Base-by-base conservation (phyloP, 2,888 invertebrate species). In the Phrixothrix hirtus region DNA sequence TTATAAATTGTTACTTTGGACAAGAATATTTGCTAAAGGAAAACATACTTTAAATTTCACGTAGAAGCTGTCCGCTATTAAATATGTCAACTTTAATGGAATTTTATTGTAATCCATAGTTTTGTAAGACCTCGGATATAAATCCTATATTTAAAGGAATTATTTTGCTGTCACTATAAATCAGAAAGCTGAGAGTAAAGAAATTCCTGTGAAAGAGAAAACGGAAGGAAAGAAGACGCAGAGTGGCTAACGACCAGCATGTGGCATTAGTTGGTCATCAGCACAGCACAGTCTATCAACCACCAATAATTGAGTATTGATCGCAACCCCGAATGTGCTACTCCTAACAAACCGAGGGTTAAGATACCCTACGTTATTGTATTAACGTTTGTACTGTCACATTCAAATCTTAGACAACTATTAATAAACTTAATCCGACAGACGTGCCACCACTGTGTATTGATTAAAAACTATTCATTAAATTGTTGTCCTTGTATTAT, bases 251-350 rank as follows among this genome's bases (percentile, higher is more conserved):
- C 71, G 71, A 73, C 70, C 69, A 68, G 67, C 70, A 69, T 70
- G 72, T 68, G 71, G 71, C 71, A 71, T 71, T 71, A 72, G 72
- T 66, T 70, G 71, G 69, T 71, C 73, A 71, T 73, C 72, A 72
- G 68, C 65, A 67, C 64, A 67, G 68, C 67, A 69, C 71, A 70
- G 69, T 69, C 71, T 73, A 74, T 75, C 74, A 75, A 73, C 70
- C 70, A 68, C 70, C 71, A 71, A 75, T 75, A 75, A 75, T 75
- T 75, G 74, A 74, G 75, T 75, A 75, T 75, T 75, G 75, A 75
- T 75, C 74, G 72, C 67, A 68, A 66, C 68, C 70, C 69, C 68
- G 68, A 62, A 66, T 59, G 61, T 58, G 55, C 58, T 55, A 52
- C 45, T 51, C 51, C 45, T 48, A 53, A 38, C 39, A 44, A 55